These are phyloP conservation scores for Hedychridium roseum DNA, from an alignment of 2,888 invertebrate species.

Conservation along the genomic window DNA sequence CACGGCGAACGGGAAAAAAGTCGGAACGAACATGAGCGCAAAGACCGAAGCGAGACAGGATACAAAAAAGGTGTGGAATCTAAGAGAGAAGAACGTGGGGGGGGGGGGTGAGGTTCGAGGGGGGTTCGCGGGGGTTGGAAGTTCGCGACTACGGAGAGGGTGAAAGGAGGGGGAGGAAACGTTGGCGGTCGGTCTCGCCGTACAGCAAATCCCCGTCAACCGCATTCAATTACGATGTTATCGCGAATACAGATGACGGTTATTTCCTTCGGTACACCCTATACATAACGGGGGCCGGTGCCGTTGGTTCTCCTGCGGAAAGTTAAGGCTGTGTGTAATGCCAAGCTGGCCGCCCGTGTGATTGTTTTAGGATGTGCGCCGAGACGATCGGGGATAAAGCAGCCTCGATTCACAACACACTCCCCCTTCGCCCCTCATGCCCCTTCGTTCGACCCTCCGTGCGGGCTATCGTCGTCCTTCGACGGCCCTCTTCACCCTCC, in stretches of 20 bases:
- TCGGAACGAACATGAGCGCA: conserved; percentile 4
- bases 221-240: conserved; percentile 65
- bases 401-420: conserved; percentile 40
- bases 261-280: conserved; percentile 65
- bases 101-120: conserved; percentile 4
- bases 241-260: conserved; percentile 65
- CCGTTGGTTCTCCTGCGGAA: conserved; percentile 29
- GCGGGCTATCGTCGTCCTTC: too few species aligned
- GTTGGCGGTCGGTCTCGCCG: conserved; percentile 42
- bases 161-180: conserved; percentile 29
- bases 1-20: background rate
- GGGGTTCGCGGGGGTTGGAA: too few species aligned
- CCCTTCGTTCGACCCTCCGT: too few species aligned
- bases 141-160: conserved; percentile 7
- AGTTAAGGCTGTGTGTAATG: conserved; percentile 44
- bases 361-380: conserved; percentile 61
- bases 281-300: conserved; percentile 54
- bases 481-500: too few species aligned
- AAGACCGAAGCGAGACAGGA: conserved; percentile 26
- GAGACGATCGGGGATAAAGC: conserved; percentile 50
- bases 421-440: too few species aligned
- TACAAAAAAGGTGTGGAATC: conserved; percentile 22
- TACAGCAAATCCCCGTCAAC: conserved; percentile 63
- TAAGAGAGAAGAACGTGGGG: conserved; percentile 14
- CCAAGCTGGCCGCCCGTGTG: conserved; percentile 52